Percentiles rank a stretch among this genome's conserved stretches.
Evolutionary conservation across 2,888 invertebrate genomes (phyloP).

Genomic region (Scaptomyza caliginosa): DNA sequence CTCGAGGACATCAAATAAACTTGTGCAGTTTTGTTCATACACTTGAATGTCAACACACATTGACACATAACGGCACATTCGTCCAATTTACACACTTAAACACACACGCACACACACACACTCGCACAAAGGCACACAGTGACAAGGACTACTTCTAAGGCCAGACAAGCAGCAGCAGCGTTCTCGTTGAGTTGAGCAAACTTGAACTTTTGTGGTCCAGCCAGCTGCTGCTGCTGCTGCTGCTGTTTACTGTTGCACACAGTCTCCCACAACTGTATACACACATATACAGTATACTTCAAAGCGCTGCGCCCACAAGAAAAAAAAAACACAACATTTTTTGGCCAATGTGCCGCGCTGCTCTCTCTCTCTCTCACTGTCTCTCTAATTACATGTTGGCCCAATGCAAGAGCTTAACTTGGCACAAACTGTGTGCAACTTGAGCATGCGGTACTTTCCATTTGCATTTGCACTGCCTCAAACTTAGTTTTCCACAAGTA

Average conservation of each 20-base stretch:
- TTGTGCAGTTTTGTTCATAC: conserved; percentile 49
- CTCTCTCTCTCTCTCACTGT: conserved; percentile 28
- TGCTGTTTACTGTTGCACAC: conserved; percentile 44
- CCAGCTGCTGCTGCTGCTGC: conserved; percentile 49
- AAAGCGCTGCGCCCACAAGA: conserved; percentile 73
- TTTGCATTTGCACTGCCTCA: conserved; percentile 64
- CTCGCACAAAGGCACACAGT: conserved; percentile 23
- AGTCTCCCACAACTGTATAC: conserved; percentile 10
- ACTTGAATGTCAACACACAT: conserved; percentile 75
- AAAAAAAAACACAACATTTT: too few species aligned
- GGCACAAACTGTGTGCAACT: conserved; percentile 25
- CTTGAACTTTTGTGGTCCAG: conserved; percentile 74
- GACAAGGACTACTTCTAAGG: conserved; percentile 60
- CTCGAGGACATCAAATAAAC: conserved; percentile 52
- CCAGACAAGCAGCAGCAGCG: conserved; percentile 66
- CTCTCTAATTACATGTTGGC: conserved; percentile 76
- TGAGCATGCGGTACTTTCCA: conserved; percentile 73
- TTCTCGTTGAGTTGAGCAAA: conserved; percentile 58
- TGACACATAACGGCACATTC: conserved; percentile 75
- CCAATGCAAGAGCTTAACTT: conserved; percentile 40
- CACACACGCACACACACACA: conserved; percentile 11
- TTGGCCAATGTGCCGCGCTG: conserved; percentile 68
- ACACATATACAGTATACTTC: conserved; percentile 28
- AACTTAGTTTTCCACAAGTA: conserved; percentile 56
- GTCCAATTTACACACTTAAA: conserved; percentile 73